Evolutionary conservation across 2,888 invertebrate species (phyloP), one percentile per base, ranked within the genome.

Genomic region (Amiota communis): DNA sequence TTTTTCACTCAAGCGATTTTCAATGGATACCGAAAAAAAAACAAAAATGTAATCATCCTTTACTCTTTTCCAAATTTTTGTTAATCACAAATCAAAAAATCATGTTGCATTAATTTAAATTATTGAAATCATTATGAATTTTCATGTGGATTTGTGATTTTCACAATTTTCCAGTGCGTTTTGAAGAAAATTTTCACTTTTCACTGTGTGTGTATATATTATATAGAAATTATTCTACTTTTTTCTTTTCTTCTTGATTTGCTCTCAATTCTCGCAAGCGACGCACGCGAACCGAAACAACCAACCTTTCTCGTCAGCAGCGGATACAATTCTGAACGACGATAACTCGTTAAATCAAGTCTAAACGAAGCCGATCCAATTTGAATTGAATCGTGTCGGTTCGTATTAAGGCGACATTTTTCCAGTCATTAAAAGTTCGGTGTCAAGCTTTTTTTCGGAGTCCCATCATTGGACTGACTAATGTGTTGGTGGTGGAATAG

Each of bases 271-370:
- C 79, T 85, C 82, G 81, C 79, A 83, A 83, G 84, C 81, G 79
- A 81, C 86, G 83, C 84, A 84, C 80, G 86, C 87, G 85, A 87
- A 72, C 72, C 77, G 75, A 77, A 23, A 23, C 61, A 74, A 83
- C 86, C 81, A 83, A 90, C 90, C 90, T 89, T 89, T 86, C 87
- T 86, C 86, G 87, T 87, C 88, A 85, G 87, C 87, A 87, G 89
- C 89, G 87, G 84, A 88, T 88, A 88, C 88, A 88, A 84, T 87
- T 89, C 89, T 89, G 88, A 85, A 82, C 78, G 76, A 36, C 68
- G 77, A 70, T 63, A 70, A 74, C 76, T 74, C 75, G 71, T 63
- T 70, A 57, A 64, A 77, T 36, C 72, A 4, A 12, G n/a, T 51
- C 53, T n/a, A 51, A 51, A 51, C 12, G 12, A 51, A 51, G 12